phyloP scores from a whole-genome alignment of 2,797 vertebrate species.

The Pangasius larnaudii region DNA sequence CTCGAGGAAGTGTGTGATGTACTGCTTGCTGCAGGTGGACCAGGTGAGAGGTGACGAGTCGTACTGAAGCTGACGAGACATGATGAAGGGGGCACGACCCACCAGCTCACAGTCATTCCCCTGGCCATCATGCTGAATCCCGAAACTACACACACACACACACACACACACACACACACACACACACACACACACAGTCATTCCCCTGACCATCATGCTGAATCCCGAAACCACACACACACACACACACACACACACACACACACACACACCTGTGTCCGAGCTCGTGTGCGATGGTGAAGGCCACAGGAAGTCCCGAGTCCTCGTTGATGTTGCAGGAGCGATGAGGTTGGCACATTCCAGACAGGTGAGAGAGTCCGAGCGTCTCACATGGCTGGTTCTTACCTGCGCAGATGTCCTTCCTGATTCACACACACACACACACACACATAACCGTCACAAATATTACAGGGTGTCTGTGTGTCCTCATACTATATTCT shows the following conservation, averaged over 20 bases:
- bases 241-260: not conserved
- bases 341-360: slow-evolving; percentile 94
- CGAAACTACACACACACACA: slow-evolving; percentile 79
- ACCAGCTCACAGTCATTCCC: slow-evolving; percentile 92
- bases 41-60: slow-evolving; percentile 93
- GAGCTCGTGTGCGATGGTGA: slow-evolving; percentile 95
- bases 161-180: slow-evolving; percentile 21
- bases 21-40: slow-evolving; percentile 96
- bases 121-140: slow-evolving; percentile 94
- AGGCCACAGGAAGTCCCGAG: slow-evolving; percentile 92
- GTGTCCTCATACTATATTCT: not conserved
- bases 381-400: slow-evolving; percentile 95
- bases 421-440: slow-evolving; percentile 73
- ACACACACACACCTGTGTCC: slow-evolving; percentile 86
- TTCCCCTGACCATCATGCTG: not conserved
- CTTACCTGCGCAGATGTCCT: slow-evolving; percentile 93
- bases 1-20: slow-evolving; percentile 97
- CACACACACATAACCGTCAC: slow-evolving; percentile 26
- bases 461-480: not conserved
- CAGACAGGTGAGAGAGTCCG: slow-evolving; percentile 93
- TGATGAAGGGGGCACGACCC: slow-evolving; percentile 88
- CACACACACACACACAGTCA: not conserved
- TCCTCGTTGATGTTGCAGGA: slow-evolving; percentile 99
- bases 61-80: slow-evolving; percentile 94
- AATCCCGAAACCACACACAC: not conserved